Conservation (phyloP, 1,140 invertebrate species). For the Lepidurus packardi region DNA sequence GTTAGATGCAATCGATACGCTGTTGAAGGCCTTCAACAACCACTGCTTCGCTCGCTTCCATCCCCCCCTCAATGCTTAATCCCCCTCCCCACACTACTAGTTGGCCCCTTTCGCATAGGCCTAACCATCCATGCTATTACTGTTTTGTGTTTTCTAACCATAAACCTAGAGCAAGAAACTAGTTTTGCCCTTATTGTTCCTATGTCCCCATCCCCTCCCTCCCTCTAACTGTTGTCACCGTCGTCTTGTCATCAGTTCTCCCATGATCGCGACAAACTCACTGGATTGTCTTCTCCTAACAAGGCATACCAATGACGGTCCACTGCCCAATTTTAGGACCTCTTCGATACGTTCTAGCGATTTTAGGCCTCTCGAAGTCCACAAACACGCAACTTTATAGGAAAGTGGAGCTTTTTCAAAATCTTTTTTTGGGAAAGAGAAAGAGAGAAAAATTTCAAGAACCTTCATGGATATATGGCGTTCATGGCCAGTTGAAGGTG, state of each 20-base stretch:
- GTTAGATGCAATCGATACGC: conserved; percentile 18
- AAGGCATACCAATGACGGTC: conserved; percentile 13
- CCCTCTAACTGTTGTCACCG: conserved; percentile 4
- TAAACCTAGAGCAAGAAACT: neutral
- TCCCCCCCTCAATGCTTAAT: neutral
- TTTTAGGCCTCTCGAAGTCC: too few relatives aligned
- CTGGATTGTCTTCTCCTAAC: neutral
- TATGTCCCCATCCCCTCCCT: neutral
- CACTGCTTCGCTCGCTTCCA: too few relatives aligned
- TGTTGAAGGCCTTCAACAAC: conserved; percentile 11
- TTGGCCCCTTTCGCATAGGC: neutral
- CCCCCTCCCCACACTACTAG: neutral
- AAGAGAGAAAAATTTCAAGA: too few relatives aligned
- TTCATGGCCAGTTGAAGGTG: too few relatives aligned
- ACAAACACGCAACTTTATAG: too few relatives aligned
- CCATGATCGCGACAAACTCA: neutral
- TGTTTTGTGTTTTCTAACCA: neutral
- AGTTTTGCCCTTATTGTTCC: neutral
- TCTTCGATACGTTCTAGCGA: neutral
- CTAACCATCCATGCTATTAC: neutral
- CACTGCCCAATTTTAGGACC: neutral
- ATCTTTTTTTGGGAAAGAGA: too few relatives aligned
- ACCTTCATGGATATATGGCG: too few relatives aligned
- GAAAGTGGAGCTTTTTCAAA: too few relatives aligned
- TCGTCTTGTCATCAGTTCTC: neutral